Evolutionary conservation across 2,113 vertebrate genomes (phyloP).

Genomic region (Isurus oxyrinchus): DNA sequence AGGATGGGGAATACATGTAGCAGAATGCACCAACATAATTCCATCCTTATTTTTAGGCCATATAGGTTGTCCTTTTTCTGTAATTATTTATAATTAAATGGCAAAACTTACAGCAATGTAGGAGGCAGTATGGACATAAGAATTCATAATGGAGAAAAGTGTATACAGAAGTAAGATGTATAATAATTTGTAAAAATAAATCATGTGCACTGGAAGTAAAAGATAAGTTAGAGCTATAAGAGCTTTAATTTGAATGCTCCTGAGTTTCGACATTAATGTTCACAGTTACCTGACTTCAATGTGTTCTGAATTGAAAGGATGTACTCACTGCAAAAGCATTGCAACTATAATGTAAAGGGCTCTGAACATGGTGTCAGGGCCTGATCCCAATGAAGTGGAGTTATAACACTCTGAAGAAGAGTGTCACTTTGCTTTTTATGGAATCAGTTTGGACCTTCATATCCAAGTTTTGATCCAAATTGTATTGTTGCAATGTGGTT

Average conservation of each 20-base stretch:
- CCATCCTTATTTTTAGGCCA: background rate
- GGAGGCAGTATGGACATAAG: background rate
- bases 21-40: background rate
- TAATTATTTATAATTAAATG: background rate
- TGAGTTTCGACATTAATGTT: too few species aligned
- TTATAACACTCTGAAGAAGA: too few species aligned
- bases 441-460: too few species aligned
- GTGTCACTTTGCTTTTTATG: too few species aligned
- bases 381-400: too few species aligned
- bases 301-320: too few species aligned
- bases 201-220: background rate
- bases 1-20: background rate
- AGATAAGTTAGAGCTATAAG: background rate
- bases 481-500: too few species aligned
- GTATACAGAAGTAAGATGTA: background rate
- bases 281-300: too few species aligned
- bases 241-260: background rate
- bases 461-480: too few species aligned
- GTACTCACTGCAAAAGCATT: too few species aligned
- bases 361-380: too few species aligned
- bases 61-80: background rate
- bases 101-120: background rate
- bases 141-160: background rate
- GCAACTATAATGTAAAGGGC: too few species aligned
- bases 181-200: background rate